Base-by-base conservation (phyloP, 2,888 invertebrate genomes). In the Choristoneura rosaceana region DNA sequence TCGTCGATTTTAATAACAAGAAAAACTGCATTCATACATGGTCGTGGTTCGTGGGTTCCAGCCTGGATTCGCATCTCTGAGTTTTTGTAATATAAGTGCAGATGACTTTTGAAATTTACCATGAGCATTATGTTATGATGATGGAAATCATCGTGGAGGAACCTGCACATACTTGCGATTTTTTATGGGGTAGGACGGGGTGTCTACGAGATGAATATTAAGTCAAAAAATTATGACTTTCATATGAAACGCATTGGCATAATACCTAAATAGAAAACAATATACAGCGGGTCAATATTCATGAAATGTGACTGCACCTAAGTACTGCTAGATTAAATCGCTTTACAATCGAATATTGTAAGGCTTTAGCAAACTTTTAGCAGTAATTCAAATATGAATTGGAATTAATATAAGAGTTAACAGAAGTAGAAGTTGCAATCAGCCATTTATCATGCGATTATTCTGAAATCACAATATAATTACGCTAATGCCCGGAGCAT, bases 401-500 rank as follows among this genome's bases (percentile, higher is more conserved):
- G 12, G 38, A 59, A 67, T 47, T 84, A 83, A 82, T 76, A 84
- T 80, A 80, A 81, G 80, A 82, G 84, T 81, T 74, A 80, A 81
- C 86, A 82, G 80, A 85, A 85, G 83, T 82, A 80, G 81, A 86
- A 86, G 82, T 87, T 85, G 78, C 79, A 77, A 80, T 78, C 77
- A 77, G 77, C 76, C 84, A 90, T 91, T 88, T 83, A 89, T 91
- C 88, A 90, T 80, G 83, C 84, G 88, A 90, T 90, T 89, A 90
- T 88, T 87, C 85, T 82, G 83, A 87, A 90, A 91, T 90, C 90
- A 90, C 87, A 87, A 87, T 88, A 90, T 90, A 89, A 90, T 90
- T 88, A 88, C 88, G 82, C 83, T 86, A 89, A 89, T 87, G 84
- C 84, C 78, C 77, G 74, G 78, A 82, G 82, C 83, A 66, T 63